Evolutionary conservation across 2,797 vertebrate genomes (phyloP).

Genomic region (Odontamblyopus lacepedii): DNA sequence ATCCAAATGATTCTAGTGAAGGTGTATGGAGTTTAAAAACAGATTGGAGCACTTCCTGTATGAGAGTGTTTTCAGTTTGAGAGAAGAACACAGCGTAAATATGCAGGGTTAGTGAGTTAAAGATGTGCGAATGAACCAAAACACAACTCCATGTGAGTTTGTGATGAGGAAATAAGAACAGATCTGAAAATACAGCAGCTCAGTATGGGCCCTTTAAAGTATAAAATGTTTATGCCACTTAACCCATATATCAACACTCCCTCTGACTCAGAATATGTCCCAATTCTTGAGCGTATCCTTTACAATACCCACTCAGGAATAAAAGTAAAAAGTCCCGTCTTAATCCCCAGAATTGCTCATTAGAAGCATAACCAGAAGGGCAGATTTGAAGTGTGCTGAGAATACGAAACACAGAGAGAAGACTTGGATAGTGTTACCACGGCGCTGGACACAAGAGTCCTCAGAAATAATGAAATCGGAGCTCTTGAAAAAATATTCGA

Average conservation of each 20-base stretch:
- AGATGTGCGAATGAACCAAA: too few species aligned
- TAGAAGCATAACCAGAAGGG: slow-evolving; percentile 1
- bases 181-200: too few species aligned
- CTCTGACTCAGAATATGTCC: neutral
- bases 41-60: too few species aligned
- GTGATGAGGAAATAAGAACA: too few species aligned
- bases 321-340: neutral
- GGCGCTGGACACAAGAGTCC: slow-evolving; percentile 36
- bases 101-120: too few species aligned
- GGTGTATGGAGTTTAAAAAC: too few species aligned
- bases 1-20: too few species aligned
- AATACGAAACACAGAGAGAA: slow-evolving; percentile 13
- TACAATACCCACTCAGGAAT: neutral
- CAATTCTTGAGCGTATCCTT: neutral
- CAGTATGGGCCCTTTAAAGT: too few species aligned
- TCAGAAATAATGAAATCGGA: slow-evolving; percentile 38
- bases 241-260: neutral
- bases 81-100: too few species aligned
- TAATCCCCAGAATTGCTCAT: neutral
- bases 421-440: slow-evolving; percentile 12
- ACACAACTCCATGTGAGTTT: too few species aligned
- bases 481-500: slow-evolving; percentile 23
- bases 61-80: too few species aligned
- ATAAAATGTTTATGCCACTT: neutral
- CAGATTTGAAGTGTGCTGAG: slow-evolving; percentile 26